Evolutionary conservation across 2,113 vertebrate species (phyloP).

Genomic region (Anhinga anhinga): DNA sequence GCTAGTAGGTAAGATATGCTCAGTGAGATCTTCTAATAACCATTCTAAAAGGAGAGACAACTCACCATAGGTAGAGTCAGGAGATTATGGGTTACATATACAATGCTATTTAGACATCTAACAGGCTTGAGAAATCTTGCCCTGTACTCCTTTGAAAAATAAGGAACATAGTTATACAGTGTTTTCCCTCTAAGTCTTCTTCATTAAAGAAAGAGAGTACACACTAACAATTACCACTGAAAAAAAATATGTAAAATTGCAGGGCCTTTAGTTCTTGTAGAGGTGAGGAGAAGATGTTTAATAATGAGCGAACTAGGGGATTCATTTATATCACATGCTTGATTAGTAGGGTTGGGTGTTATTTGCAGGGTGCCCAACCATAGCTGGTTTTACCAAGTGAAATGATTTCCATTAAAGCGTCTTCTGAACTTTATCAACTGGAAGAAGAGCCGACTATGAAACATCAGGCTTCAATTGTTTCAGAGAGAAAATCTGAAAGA

Average conservation of each 20-base stretch:
- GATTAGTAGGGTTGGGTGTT: neutral
- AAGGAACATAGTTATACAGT: neutral
- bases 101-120: neutral
- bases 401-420: neutral
- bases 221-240: neutral
- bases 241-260: neutral
- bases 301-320: neutral
- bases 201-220: neutral
- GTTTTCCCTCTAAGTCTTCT: neutral
- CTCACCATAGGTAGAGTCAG: neutral
- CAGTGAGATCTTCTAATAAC: neutral
- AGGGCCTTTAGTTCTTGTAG: neutral
- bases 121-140: neutral
- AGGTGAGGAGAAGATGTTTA: neutral
- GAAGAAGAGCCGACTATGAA: neutral
- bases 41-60: neutral
- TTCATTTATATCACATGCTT: neutral
- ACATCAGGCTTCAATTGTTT: slow-evolving; percentile 27
- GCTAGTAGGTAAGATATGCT: neutral
- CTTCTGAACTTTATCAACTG: neutral
- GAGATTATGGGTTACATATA: neutral
- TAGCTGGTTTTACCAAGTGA: neutral
- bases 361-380: neutral
- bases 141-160: neutral
- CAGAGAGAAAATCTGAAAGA: slow-evolving; percentile 6